Base-by-base conservation (phyloP, 2,888 invertebrate genomes). In the Chelonus formosanus region DNA sequence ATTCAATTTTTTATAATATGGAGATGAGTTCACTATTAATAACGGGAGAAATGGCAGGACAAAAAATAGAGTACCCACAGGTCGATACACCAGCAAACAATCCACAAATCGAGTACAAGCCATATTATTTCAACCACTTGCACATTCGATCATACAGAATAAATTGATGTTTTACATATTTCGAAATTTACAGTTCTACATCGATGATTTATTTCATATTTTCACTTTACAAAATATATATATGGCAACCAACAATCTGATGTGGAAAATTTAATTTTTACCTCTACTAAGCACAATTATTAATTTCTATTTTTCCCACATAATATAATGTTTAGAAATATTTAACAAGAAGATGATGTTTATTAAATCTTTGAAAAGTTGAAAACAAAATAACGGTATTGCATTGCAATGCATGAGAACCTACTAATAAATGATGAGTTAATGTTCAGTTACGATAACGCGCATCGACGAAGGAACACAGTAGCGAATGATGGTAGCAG, bases 401-500 rank as follows among this genome's bases (percentile, higher is more conserved):
- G 1, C 6, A 40, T 40, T 40, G 40, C 40, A 40, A 40, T 40
- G 54, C 40, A 43, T 20, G 44, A 40, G 40, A 40, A 40, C 56
- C 43, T 52, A 45, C n/a, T 44, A 65, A 66, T 61, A 61, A 69
- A 70, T 67, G 72, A 72, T 60, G 67, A 68, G 54, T 68, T 66
- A 70, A 71, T 71, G 59, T 50, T 58, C 65, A 67, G 71, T 71
- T 70, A 65, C 67, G 52, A 58, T 60, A 43, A 47, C 53, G 45
- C 56, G 53, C 58, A 59, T 34, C 64, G 57, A 63, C 50, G 59
- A 66, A 63, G 62, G 63, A 65, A 67, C 62, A 70, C 72, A 68
- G 72, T 72, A 72, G 72, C 71, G 57, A 65, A 63, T 70, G 69
- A 72, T 72, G 67, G 67, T 67, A 70, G 68, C 48, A 53, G 64